A percentile compares a stretch with the other conserved stretches of the same genome.
These are phyloP conservation scores for Entomobrya multifasciata DNA, from an alignment of 2,888 invertebrate species.

Conservation along the genomic window DNA sequence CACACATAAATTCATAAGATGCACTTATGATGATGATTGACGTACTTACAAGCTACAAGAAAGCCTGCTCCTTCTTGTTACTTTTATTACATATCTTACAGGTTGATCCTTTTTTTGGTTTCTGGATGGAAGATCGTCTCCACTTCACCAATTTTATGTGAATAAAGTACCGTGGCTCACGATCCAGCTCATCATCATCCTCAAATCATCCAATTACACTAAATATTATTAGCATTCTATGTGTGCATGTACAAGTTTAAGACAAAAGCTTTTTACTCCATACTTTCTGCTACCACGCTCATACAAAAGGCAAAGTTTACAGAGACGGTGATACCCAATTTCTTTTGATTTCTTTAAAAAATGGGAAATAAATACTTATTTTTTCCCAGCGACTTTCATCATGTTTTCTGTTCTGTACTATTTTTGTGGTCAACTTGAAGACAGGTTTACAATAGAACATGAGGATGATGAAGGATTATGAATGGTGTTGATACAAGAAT, in stretches of 20 bases:
- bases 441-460: constrained; percentile 14
- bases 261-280: background rate
- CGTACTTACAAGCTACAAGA: constrained; percentile 44
- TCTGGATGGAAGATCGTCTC: too few species aligned
- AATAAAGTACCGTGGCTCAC: constrained; percentile 61
- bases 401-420: constrained; percentile 25
- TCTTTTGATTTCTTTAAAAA: constrained; percentile 29
- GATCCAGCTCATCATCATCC: constrained; percentile 20
- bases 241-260: constrained; percentile 9
- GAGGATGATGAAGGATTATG: constrained; percentile 24
- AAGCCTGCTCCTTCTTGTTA: constrained; percentile 53
- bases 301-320: too few species aligned
- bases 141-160: too few species aligned
- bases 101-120: constrained; percentile 24
- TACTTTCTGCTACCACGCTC: too few species aligned
- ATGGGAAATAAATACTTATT: constrained; percentile 43
- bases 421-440: constrained; percentile 58
- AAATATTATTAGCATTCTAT: constrained; percentile 38
- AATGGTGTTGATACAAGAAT: constrained; percentile 44
- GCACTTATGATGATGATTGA: background rate
- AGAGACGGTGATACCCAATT: constrained; percentile 22
- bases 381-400: constrained; percentile 48
- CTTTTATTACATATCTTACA: constrained; percentile 16
- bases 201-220: constrained; percentile 61
- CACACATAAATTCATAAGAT: constrained; percentile 12